These are phyloP conservation scores for Hypolimnas misippus DNA, from an alignment of 2,888 invertebrate species.

Conservation along the genomic window DNA sequence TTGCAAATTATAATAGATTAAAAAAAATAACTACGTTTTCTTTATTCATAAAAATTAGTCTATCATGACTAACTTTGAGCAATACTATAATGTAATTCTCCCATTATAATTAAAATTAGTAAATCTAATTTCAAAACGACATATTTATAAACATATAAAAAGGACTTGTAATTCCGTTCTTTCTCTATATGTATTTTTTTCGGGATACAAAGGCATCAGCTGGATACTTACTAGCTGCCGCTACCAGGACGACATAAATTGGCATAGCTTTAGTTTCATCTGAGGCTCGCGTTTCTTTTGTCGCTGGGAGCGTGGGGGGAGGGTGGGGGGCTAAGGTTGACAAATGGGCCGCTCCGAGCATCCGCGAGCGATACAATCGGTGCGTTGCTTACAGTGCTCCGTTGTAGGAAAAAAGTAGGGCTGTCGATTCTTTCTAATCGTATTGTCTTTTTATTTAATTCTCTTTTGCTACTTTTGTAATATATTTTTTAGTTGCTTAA, in stretches of 20 bases:
- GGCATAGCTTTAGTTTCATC: conserved; percentile 72
- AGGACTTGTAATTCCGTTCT: too few species aligned
- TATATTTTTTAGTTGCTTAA: neutral
- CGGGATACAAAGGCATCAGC: conserved; percentile 30
- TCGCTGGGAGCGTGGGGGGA: conserved; percentile 50
- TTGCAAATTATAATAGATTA: too few species aligned
- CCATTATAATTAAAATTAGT: too few species aligned
- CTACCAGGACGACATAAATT: conserved; percentile 58
- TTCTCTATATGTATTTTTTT: conserved; percentile 12
- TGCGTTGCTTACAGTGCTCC: conserved; percentile 84
- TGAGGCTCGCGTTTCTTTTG: conserved; percentile 74
- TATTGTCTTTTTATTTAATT: neutral
- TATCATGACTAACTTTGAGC: too few species aligned
- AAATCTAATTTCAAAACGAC: too few species aligned
- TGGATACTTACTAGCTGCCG: conserved; percentile 43
- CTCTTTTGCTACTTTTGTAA: neutral
- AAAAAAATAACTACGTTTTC: too few species aligned
- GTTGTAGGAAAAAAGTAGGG: conserved; percentile 85
- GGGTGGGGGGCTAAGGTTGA: conserved; percentile 75
- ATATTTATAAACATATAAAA: too few species aligned
- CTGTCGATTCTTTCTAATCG: conserved; percentile 45
- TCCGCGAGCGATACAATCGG: conserved; percentile 84
- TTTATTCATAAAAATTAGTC: too few species aligned
- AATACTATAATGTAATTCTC: too few species aligned
- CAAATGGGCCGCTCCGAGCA: conserved; percentile 84